phyloP scores from a whole-genome alignment of 2,797 vertebrate species.

The Leptodactylus fallax region DNA sequence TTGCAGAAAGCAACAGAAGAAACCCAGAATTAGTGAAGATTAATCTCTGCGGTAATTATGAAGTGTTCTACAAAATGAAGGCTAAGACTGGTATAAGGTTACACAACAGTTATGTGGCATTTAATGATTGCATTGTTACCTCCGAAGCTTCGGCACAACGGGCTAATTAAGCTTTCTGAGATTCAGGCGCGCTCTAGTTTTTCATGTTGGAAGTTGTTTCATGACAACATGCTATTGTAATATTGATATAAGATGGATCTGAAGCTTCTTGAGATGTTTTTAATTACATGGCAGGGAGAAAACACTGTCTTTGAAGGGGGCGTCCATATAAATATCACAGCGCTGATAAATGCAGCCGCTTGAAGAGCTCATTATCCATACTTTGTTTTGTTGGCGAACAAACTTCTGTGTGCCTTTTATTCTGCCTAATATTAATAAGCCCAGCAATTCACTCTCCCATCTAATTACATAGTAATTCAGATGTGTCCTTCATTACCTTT shows the following conservation, averaged over 20 bases:
- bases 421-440: not conserved
- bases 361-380: slow-evolving; percentile 48
- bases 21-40: not conserved
- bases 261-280: slow-evolving; percentile 38
- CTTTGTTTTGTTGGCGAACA: slow-evolving; percentile 21
- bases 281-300: slow-evolving; percentile 46
- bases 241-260: slow-evolving; percentile 56
- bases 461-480: not conserved
- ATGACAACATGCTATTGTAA: slow-evolving; percentile 51
- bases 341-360: slow-evolving; percentile 24
- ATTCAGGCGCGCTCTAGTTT: slow-evolving; percentile 40
- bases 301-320: slow-evolving; percentile 17
- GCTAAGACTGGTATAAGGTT: not conserved
- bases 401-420: not conserved
- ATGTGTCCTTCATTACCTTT: no score
- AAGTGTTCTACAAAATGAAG: not conserved
- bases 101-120: not conserved
- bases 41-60: not conserved
- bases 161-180: slow-evolving; percentile 49
- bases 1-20: not conserved
- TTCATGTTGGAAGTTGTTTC: slow-evolving; percentile 47
- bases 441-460: not conserved
- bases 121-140: slow-evolving; percentile 20
- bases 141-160: slow-evolving; percentile 1
- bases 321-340: slow-evolving; percentile 41